Evolutionary conservation across 2,113 vertebrate species (phyloP).

Genomic region (Mirounga angustirostris): DNA sequence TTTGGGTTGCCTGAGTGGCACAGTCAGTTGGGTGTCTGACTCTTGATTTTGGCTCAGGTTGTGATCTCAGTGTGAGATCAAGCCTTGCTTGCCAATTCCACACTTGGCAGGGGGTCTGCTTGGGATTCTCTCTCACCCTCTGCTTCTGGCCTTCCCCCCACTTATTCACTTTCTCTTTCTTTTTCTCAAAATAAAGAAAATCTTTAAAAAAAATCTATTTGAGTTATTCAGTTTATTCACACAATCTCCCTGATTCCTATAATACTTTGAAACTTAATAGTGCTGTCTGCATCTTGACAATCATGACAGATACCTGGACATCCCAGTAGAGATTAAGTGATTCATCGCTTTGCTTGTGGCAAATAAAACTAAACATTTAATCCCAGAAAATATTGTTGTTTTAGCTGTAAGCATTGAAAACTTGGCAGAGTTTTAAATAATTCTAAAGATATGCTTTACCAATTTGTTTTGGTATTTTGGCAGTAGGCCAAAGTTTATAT

Average conservation of each 20-base stretch:
- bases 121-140: not conserved
- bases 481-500: not conserved
- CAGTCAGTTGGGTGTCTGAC: not conserved
- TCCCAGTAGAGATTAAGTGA: not conserved
- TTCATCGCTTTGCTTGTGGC: not conserved
- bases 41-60: not conserved
- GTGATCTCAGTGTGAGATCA: not conserved
- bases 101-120: not conserved
- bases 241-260: not conserved
- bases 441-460: not conserved
- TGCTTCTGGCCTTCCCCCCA: not conserved
- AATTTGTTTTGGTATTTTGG: not conserved
- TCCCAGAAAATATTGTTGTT: not conserved
- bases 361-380: not conserved
- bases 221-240: not conserved
- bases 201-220: not conserved
- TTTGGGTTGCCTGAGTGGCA: not conserved
- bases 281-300: not conserved
- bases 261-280: not conserved
- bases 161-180: not conserved
- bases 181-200: not conserved
- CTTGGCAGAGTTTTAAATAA: not conserved
- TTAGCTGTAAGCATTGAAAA: not conserved
- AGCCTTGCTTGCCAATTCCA: not conserved
- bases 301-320: not conserved